These are phyloP conservation scores for Chrysolina americana DNA, from an alignment of 2,888 invertebrate genomes.

Conservation along the genomic window DNA sequence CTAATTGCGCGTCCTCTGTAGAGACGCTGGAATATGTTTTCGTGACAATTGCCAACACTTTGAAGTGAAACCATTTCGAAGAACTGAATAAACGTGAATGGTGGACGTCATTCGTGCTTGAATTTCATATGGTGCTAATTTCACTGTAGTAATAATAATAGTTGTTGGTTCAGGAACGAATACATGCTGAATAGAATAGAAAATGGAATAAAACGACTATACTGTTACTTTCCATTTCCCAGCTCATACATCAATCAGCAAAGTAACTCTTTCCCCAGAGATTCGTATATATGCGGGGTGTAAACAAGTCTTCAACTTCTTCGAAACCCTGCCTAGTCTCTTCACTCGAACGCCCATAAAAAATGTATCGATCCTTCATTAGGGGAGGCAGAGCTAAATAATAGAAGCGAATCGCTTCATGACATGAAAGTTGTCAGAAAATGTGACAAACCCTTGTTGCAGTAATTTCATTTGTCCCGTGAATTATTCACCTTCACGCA, in stretches of 20 bases:
- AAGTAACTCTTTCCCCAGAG: neutral
- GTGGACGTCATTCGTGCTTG: no score
- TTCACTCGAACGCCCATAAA: slow-evolving; percentile 47
- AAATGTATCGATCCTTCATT: slow-evolving; percentile 54
- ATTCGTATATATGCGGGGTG: slow-evolving; percentile 24
- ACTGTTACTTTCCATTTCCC: no score
- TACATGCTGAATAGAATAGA: no score
- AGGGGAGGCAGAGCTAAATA: slow-evolving; percentile 47
- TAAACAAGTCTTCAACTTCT: slow-evolving; percentile 35
- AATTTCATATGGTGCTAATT: no score
- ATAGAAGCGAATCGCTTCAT: slow-evolving; percentile 52
- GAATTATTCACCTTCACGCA: slow-evolving; percentile 49
- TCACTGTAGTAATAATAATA: no score
- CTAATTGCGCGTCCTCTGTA: slow-evolving; percentile 58
- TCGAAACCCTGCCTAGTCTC: slow-evolving; percentile 28
- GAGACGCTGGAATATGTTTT: slow-evolving; percentile 44
- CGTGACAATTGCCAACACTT: slow-evolving; percentile 56
- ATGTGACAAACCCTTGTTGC: slow-evolving; percentile 61
- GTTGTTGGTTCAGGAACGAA: no score
- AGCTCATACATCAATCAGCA: no score
- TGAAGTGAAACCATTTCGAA: slow-evolving; percentile 59
- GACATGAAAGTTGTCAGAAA: slow-evolving; percentile 56
- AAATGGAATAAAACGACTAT: no score
- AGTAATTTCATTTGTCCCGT: slow-evolving; percentile 56
- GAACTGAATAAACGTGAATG: no score